Percentiles rank a stretch among this genome's conserved stretches.
Evolutionary conservation across 1,140 invertebrate genomes (phyloP).

Genomic region (Andrena cerasifolii): DNA sequence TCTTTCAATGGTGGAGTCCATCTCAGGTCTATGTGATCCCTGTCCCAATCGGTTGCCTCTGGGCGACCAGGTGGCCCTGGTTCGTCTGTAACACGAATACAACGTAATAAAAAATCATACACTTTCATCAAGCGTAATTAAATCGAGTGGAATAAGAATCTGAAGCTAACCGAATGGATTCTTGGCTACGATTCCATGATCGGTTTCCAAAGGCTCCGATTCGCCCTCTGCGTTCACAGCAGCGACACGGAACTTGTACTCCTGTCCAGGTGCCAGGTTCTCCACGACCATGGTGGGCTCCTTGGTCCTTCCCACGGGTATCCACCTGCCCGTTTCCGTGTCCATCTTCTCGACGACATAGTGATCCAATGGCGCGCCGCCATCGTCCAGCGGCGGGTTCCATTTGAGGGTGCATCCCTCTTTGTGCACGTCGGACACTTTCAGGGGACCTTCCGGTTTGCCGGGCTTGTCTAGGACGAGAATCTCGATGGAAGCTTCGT

Average conservation of each 20-base stretch:
- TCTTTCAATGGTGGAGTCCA: slow-evolving; percentile 95
- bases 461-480: slow-evolving; percentile 94
- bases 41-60: slow-evolving; percentile 96
- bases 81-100: slow-evolving; percentile 85
- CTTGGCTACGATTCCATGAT: slow-evolving; percentile 95
- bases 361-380: slow-evolving; percentile 94
- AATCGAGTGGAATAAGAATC: neutral
- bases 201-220: slow-evolving; percentile 95
- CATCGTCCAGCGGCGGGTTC: slow-evolving; percentile 96
- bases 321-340: slow-evolving; percentile 91
- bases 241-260: slow-evolving; percentile 98
- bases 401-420: slow-evolving; percentile 97
- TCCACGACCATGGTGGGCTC: slow-evolving; percentile 93
- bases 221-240: slow-evolving; percentile 98
- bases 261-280: slow-evolving; percentile 94
- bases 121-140: neutral
- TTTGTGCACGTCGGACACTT: slow-evolving; percentile 95
- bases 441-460: slow-evolving; percentile 95
- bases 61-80: slow-evolving; percentile 95
- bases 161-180: slow-evolving; percentile 94
- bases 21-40: slow-evolving; percentile 95
- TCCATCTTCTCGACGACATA: slow-evolving; percentile 97
- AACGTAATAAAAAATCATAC: neutral
- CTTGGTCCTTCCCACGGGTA: slow-evolving; percentile 89
- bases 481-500: slow-evolving; percentile 94